phyloP scores from a whole-genome alignment of 2,113 vertebrate genomes.

The Ornithorhynchus anatinus region DNA sequence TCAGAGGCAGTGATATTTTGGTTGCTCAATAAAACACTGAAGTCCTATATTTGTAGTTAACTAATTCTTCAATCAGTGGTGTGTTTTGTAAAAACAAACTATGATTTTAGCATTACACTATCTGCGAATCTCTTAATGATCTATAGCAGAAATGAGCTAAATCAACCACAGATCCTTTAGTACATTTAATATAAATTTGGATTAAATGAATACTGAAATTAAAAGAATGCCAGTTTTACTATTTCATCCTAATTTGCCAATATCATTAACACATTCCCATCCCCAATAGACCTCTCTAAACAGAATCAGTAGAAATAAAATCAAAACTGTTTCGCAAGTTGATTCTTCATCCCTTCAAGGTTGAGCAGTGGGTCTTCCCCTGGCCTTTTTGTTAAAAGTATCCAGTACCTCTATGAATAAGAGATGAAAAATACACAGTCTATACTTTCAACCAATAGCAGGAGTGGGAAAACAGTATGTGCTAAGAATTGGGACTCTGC shows the following conservation, averaged over 20 bases:
- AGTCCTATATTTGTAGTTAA: neutral
- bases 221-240: neutral
- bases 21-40: too few species aligned
- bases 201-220: neutral
- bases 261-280: neutral
- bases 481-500: too few species aligned
- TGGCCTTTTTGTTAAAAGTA: too few species aligned
- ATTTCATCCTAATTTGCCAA: neutral
- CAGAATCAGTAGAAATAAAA: neutral
- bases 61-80: neutral
- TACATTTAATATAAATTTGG: neutral
- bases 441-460: too few species aligned
- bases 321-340: neutral
- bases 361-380: too few species aligned
- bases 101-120: neutral
- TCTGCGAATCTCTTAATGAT: neutral
- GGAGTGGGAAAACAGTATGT: too few species aligned
- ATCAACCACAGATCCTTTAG: too few species aligned
- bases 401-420: too few species aligned
- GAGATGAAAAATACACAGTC: too few species aligned
- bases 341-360: neutral
- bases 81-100: neutral
- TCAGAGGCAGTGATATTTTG: too few species aligned
- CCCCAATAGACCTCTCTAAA: neutral
- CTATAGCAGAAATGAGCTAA: neutral